Evolutionary conservation across 2,797 vertebrate genomes (phyloP).

Genomic region (Synaphobranchus kaupii): DNA sequence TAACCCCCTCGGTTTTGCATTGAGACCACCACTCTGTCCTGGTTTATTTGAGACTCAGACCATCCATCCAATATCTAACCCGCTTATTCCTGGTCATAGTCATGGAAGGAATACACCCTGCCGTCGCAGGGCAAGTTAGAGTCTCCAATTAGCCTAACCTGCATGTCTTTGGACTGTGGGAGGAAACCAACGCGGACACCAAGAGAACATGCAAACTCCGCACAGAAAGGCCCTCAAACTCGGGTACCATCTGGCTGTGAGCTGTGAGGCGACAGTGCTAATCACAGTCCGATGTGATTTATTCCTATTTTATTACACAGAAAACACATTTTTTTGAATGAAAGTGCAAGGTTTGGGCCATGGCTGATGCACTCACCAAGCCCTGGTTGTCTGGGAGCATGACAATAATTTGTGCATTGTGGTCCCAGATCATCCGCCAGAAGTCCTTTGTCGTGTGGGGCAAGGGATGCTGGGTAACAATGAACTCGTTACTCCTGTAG

Average conservation of each 20-base stretch:
- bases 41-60: not conserved
- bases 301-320: not conserved
- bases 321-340: not conserved
- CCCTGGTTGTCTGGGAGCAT: conserved; percentile 98
- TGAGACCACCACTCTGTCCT: not conserved
- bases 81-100: no score
- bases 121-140: no score
- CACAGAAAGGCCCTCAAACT: no score
- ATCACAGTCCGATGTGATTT: not conserved
- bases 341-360: not conserved
- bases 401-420: conserved; percentile 97
- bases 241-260: no score
- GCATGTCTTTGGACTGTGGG: no score
- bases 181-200: no score
- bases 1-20: no score
- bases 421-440: conserved; percentile 99
- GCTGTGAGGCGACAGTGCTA: no score
- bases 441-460: conserved; percentile 98
- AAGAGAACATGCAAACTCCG: no score
- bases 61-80: no score
- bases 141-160: no score
- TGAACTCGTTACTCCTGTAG: conserved; percentile 97
- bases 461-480: conserved; percentile 97
- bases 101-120: no score
- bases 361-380: conserved; percentile 77